Base-by-base conservation (phyloP, 2,888 invertebrate species). In the Gymnocheta viridis region DNA sequence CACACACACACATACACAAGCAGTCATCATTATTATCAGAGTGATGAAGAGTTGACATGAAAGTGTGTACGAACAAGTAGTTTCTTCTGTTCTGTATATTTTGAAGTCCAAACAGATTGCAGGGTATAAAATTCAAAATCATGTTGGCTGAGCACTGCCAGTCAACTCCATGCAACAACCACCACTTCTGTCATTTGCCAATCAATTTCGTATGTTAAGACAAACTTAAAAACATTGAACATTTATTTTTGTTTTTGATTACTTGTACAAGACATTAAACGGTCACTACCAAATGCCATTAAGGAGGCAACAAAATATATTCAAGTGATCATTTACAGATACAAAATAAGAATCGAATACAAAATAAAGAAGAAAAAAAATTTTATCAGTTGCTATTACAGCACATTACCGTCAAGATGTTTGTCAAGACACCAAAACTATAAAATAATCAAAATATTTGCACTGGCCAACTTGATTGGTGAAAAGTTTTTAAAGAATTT, bases 321-420 rank as follows among this genome's bases (percentile, higher is more conserved):
- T 70, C 44, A 44, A 76, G 35, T 80, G 66, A 73, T 64, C 67
- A 72, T 77, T 77, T 82, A 44, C 17, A 29, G 58, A 47, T 49
- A 73, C n/a, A 24, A 17, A 72, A 41, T 19, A 17, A 12, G n/a
- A n/a, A n/a, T n/a, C n/a, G n/a, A 49, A 70, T 2, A 0, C 6
- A 27, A n/a, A 67, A 67, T 10, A 24, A 49, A 19, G 17, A 10
- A 27, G 10, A 47, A 47, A 44, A 47, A 44, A 79, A 44, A 4
- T 35, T 49, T 60, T 44, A 72, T 47, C 73, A 74, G 73, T 69
- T 79, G 76, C 77, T 49, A 81, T 81, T 78, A 81, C 81, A 77
- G 64, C 67, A 69, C 77, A 84, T 84, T 78, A 84, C 73, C 73
- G 84, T 84, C 84, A 78, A n/a, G n/a, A n/a, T 84, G 84, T 84